A percentile compares a stretch with the other conserved stretches of the same genome.
These are phyloP conservation scores for Thamnophis sirtalis DNA, from an alignment of 2,113 vertebrate species.

Conservation along the genomic window DNA sequence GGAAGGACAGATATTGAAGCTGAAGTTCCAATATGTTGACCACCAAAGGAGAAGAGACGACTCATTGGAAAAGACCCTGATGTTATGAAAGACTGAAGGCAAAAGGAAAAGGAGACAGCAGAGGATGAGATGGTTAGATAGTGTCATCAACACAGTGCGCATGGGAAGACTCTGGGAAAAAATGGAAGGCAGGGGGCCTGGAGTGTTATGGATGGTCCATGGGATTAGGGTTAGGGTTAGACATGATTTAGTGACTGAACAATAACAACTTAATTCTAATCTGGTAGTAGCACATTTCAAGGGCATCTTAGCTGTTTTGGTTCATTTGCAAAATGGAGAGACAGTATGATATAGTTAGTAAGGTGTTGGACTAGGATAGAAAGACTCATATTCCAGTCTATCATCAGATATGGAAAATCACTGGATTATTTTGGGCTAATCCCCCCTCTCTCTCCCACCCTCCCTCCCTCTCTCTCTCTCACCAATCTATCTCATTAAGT, in stretches of 20 bases:
- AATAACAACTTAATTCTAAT: neutral
- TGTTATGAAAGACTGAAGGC: neutral
- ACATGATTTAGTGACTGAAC: neutral
- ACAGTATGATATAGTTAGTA: neutral
- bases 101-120: neutral
- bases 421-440: neutral
- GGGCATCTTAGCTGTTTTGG: neutral
- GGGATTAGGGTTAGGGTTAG: neutral
- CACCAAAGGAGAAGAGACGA: neutral
- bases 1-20: neutral
- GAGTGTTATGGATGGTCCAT: neutral
- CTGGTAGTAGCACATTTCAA: neutral
- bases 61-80: neutral
- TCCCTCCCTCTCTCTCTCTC: neutral
- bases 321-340: neutral
- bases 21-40: neutral
- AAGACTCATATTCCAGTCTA: neutral
- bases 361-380: neutral
- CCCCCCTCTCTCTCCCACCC: too few species aligned
- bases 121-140: neutral
- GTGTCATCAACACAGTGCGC: neutral
- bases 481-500: neutral
- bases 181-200: neutral
- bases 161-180: neutral
- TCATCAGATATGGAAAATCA: neutral